Conservation (phyloP, 2,797 vertebrate species). For the Lindbergichthys nudifrons region DNA sequence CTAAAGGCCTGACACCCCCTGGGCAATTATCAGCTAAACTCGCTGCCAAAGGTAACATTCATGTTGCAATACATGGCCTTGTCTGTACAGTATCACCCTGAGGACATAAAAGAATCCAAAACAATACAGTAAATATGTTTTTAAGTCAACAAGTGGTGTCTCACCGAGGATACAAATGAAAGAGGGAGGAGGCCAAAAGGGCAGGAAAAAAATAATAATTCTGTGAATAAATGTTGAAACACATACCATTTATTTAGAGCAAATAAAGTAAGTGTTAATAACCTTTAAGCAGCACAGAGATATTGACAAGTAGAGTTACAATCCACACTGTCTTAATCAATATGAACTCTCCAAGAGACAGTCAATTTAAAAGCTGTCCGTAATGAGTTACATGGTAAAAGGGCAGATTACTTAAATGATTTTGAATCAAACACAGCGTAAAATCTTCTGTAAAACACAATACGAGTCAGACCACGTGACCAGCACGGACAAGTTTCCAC, state of each 20-base stretch:
- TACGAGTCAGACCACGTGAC: neutral
- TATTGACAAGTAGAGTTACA: conserved; percentile 26
- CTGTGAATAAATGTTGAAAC: conserved; percentile 16
- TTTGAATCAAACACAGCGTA: conserved; percentile 32
- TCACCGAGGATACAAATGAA: neutral
- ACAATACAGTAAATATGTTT: neutral
- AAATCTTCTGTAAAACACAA: conserved; percentile 5
- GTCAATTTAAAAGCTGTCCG: conserved; percentile 44
- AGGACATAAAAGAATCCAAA: conserved; percentile 29
- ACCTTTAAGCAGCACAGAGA: conserved; percentile 15
- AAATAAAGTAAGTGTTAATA: conserved; percentile 1
- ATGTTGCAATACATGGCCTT: conserved; percentile 59
- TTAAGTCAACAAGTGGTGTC: conserved; percentile 9
- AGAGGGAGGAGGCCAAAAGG: neutral
- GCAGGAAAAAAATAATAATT: conserved; percentile 1
- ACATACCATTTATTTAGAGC: conserved; percentile 6
- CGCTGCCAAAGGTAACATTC: conserved; percentile 68
- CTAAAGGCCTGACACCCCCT: conserved; percentile 71
- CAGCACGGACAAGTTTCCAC: conserved; percentile 31
- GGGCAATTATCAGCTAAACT: conserved; percentile 66
- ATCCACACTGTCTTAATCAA: conserved; percentile 20
- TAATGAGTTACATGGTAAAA: conserved; percentile 38
- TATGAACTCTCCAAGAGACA: conserved; percentile 34
- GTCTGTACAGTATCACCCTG: conserved; percentile 42
- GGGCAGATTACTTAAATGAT: conserved; percentile 6